phyloP scores from a whole-genome alignment of 2,113 vertebrate species.

The Pluvialis apricaria region DNA sequence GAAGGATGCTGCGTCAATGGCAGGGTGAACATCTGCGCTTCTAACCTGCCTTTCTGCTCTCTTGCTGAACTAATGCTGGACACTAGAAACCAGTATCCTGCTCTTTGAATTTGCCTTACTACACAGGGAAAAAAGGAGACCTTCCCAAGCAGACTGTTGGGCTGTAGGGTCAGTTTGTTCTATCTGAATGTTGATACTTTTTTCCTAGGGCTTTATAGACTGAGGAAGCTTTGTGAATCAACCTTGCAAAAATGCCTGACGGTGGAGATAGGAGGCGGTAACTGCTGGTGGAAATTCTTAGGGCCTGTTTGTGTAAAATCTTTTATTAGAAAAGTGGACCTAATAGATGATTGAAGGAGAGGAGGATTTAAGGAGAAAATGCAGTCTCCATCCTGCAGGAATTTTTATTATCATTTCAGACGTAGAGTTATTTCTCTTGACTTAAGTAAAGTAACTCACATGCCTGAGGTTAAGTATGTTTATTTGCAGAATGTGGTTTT shows the following conservation, averaged over 20 bases:
- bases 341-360: background rate
- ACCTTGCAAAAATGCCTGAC: background rate
- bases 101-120: background rate
- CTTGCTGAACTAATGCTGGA: background rate
- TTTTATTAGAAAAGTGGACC: background rate
- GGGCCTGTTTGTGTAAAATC: background rate
- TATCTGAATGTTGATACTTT: background rate
- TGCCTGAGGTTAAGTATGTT: background rate
- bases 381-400: background rate
- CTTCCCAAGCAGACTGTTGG: background rate
- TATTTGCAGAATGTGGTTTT: constrained; percentile 25
- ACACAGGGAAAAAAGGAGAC: background rate
- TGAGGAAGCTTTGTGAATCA: background rate
- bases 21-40: background rate
- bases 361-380: background rate
- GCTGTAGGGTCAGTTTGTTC: background rate
- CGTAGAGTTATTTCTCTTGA: background rate
- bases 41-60: background rate
- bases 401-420: background rate
- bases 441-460: background rate
- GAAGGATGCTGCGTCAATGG: background rate
- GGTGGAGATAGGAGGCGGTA: background rate
- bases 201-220: background rate
- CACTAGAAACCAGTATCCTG: background rate
- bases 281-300: background rate